Percentiles rank a stretch among this genome's conserved stretches.
Conservation (phyloP, 2,113 vertebrate species). For the Romanogobio albipinnatus region DNA sequence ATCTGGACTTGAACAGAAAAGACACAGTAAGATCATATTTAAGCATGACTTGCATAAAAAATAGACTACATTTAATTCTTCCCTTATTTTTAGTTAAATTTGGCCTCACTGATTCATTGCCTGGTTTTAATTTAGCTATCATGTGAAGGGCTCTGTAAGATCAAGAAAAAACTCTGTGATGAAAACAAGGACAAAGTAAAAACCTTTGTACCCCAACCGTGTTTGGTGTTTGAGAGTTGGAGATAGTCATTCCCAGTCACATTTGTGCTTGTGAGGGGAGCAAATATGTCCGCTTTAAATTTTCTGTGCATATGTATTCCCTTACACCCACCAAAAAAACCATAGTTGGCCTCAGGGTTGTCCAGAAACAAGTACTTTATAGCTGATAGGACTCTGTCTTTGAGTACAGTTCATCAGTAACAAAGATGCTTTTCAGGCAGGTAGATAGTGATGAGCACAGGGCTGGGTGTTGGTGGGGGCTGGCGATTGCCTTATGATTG, state of each 20-base stretch:
- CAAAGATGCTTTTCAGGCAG: slow-evolving; percentile 24
- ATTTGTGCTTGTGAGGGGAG: not conserved
- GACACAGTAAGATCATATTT: too few relatives aligned
- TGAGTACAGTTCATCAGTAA: not conserved
- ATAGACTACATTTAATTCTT: too few relatives aligned
- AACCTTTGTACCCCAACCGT: too few relatives aligned
- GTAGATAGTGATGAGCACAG: slow-evolving; percentile 65
- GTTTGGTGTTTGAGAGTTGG: not conserved
- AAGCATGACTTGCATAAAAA: too few relatives aligned
- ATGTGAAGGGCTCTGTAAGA: not conserved
- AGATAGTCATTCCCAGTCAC: not conserved
- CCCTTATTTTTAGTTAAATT: too few relatives aligned
- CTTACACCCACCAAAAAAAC: not conserved
- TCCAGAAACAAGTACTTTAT: slow-evolving; percentile 3
- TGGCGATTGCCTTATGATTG: slow-evolving; percentile 45
- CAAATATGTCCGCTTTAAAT: not conserved
- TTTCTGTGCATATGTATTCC: not conserved
- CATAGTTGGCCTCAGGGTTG: not conserved
- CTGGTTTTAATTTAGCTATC: not conserved
- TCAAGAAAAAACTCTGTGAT: not conserved
- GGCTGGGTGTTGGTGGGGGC: not conserved
- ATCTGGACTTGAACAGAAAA: too few relatives aligned
- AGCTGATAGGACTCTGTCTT: not conserved
- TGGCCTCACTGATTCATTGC: too few relatives aligned
- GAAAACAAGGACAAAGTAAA: not conserved